Conservation (phyloP, 1,140 invertebrate species). For the Panonychus citri region DNA sequence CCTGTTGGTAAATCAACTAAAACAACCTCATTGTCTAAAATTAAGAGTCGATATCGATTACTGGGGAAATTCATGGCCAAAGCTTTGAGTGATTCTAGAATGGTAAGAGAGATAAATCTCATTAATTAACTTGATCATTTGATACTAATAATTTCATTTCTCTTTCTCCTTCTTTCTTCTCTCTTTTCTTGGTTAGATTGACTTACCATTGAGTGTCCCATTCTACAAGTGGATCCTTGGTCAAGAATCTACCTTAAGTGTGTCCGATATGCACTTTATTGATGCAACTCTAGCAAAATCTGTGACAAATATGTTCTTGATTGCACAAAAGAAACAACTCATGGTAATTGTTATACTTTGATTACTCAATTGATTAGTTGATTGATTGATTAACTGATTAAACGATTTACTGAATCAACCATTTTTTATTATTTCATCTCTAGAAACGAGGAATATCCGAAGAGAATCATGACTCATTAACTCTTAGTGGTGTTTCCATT, state of each 20-base stretch:
- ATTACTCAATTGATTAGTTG: background rate
- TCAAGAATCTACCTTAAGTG: constrained; percentile 54
- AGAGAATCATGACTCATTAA: constrained; percentile 41
- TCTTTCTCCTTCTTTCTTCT: constrained; percentile 37
- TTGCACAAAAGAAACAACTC: constrained; percentile 31
- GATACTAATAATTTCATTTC: constrained; percentile 58
- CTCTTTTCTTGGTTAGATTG: constrained; percentile 37
- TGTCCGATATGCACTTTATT: constrained; percentile 60
- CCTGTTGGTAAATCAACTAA: constrained; percentile 65
- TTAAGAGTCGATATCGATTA: constrained; percentile 84
- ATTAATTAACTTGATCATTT: constrained; percentile 35
- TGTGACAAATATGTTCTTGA: constrained; percentile 51
- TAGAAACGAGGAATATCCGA: background rate
- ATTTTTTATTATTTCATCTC: constrained; percentile 1
- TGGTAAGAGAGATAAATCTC: constrained; percentile 47
- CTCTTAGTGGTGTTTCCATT: constrained; percentile 71
- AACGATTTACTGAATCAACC: too few species aligned
- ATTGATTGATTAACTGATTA: background rate
- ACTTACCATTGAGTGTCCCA: constrained; percentile 74
- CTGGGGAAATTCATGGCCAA: constrained; percentile 98
- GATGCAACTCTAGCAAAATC: constrained; percentile 66
- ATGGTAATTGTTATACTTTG: constrained; percentile 2
- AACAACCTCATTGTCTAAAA: constrained; percentile 57
- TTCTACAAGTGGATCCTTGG: constrained; percentile 91
- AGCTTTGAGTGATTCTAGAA: constrained; percentile 93